Percentiles rank a stretch among this genome's conserved stretches.
Evolutionary conservation across 35 echinoderm and acorn worm species (phyloP).

Genomic region (Hemicentrotus pulcherrimus): DNA sequence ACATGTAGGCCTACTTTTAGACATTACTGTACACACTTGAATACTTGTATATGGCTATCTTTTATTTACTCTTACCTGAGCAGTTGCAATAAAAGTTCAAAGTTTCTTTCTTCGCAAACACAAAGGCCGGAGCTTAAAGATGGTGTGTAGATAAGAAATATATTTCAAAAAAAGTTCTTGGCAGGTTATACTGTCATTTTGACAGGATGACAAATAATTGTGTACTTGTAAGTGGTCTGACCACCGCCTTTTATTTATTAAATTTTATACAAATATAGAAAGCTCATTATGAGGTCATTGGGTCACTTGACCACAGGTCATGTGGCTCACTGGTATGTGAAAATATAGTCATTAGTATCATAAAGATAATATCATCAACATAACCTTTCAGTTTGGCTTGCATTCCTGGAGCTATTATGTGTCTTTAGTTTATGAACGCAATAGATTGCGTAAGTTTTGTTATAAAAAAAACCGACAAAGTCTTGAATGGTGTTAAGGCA

Average conservation of each 20-base stretch:
- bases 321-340: not conserved
- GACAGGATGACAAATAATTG: not conserved
- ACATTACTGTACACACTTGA: no score
- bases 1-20: no score
- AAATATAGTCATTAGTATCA: not conserved
- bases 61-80: not conserved
- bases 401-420: not conserved
- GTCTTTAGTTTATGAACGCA: no score
- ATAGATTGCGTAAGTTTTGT: no score
- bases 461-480: no score
- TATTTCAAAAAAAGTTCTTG: not conserved
- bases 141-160: not conserved
- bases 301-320: not conserved
- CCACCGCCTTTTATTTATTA: not conserved
- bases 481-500: no score
- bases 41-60: no score
- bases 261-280: not conserved
- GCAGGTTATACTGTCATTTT: not conserved
- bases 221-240: not conserved
- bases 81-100: not conserved
- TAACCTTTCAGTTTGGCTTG: not conserved
- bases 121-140: not conserved
- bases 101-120: not conserved
- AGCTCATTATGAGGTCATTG: not conserved
- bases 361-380: not conserved